phyloP scores from a whole-genome alignment of 2,888 invertebrate genomes.

The Deilephila porcellus region DNA sequence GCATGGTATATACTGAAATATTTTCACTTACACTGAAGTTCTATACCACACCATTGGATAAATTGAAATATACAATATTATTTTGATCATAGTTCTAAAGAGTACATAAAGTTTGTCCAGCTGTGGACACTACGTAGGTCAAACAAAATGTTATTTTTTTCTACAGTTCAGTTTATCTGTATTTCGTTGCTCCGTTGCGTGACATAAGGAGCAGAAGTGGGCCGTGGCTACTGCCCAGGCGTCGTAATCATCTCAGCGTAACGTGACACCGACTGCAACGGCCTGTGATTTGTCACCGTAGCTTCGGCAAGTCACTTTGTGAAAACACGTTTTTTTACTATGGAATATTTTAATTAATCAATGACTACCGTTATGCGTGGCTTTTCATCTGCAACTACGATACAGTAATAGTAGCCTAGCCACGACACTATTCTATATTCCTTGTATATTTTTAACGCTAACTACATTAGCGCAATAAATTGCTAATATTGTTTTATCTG shows the following conservation, averaged over 20 bases:
- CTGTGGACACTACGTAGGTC: background rate
- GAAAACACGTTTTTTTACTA: background rate
- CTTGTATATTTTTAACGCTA: background rate
- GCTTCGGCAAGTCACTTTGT: constrained; percentile 12
- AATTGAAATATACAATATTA: background rate
- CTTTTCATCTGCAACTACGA: background rate
- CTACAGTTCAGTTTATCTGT: background rate
- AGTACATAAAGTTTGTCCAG: background rate
- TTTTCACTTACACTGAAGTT: background rate
- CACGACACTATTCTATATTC: background rate
- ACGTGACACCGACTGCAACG: background rate
- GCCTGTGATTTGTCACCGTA: background rate
- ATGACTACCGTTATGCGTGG: background rate
- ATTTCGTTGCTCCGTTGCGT: background rate
- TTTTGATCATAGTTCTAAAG: background rate
- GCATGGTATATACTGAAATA: background rate
- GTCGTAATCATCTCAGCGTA: background rate
- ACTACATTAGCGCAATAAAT: background rate
- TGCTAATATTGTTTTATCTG: constrained; percentile 3
- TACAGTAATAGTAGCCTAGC: background rate
- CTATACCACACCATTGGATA: background rate
- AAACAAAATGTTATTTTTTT: constrained; percentile 5
- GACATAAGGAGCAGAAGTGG: background rate
- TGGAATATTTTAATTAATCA: background rate
- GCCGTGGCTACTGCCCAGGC: background rate